phyloP scores from a whole-genome alignment of 2,113 vertebrate species.

The Catharus minimus region DNA sequence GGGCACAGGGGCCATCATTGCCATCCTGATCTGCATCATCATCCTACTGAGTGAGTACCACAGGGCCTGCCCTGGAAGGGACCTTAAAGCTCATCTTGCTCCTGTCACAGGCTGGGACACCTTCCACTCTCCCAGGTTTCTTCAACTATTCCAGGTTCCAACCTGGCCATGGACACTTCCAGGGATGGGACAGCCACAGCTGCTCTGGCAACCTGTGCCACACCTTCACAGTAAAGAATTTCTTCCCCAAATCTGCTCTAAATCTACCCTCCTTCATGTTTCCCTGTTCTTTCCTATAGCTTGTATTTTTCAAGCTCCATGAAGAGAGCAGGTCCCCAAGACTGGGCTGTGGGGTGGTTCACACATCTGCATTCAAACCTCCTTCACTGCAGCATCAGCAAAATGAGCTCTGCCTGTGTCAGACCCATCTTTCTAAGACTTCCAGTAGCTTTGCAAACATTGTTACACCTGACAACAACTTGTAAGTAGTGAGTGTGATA shows the following conservation, averaged over 20 bases:
- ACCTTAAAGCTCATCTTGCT: background rate
- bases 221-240: background rate
- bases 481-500: background rate
- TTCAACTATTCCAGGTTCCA: background rate
- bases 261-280: background rate
- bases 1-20: slow-evolving; percentile 93
- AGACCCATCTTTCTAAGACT: background rate
- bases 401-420: background rate
- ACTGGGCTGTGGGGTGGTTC: background rate
- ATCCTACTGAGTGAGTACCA: slow-evolving; percentile 87
- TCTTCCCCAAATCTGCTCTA: background rate
- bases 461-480: background rate
- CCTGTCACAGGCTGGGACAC: background rate
- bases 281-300: background rate
- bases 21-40: slow-evolving; percentile 93
- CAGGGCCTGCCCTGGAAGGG: background rate
- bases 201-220: background rate
- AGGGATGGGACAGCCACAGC: background rate
- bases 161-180: too few relatives aligned
- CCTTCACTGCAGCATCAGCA: background rate
- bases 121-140: background rate
- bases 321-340: background rate
- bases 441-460: background rate
- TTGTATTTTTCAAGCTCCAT: background rate
- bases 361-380: background rate